A percentile compares a stretch with the other conserved stretches of the same genome.
Evolutionary conservation across 1,140 invertebrate genomes (phyloP).

Genomic region (Cyrtorhinus lividipennis): DNA sequence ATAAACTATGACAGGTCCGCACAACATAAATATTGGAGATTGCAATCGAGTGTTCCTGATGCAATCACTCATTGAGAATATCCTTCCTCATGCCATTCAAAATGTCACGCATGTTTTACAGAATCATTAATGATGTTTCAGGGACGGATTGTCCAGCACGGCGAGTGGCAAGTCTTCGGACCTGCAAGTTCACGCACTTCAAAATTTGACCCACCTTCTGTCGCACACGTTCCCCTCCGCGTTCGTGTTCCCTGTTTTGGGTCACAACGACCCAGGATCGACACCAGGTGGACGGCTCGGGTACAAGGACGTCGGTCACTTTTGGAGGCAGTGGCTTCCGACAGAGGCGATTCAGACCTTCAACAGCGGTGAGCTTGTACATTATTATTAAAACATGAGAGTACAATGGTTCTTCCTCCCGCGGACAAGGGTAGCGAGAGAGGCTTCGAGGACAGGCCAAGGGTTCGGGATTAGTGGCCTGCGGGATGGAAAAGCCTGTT

Average conservation of each 20-base stretch:
- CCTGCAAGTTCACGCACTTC: slow-evolving; percentile 47
- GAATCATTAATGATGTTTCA: slow-evolving; percentile 29
- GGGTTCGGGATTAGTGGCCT: too few relatives aligned
- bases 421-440: too few relatives aligned
- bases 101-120: too few relatives aligned
- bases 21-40: too few relatives aligned
- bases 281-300: slow-evolving; percentile 27
- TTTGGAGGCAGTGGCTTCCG: slow-evolving; percentile 69
- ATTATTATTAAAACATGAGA: too few relatives aligned
- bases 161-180: slow-evolving; percentile 41
- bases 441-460: too few relatives aligned
- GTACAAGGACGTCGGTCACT: slow-evolving; percentile 44
- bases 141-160: slow-evolving; percentile 46
- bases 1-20: too few relatives aligned
- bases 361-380: slow-evolving; percentile 44
- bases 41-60: too few relatives aligned
- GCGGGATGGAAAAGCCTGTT: too few relatives aligned
- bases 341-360: slow-evolving; percentile 62
- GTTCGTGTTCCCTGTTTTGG: slow-evolving; percentile 67
- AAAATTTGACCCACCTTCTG: slow-evolving; percentile 61
- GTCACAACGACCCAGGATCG: slow-evolving; percentile 57
- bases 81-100: too few relatives aligned
- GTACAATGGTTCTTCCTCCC: too few relatives aligned
- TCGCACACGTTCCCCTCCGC: slow-evolving; percentile 60
- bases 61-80: too few relatives aligned